Conservation (phyloP, 2,113 vertebrate species). For the Platanista minor region DNA sequence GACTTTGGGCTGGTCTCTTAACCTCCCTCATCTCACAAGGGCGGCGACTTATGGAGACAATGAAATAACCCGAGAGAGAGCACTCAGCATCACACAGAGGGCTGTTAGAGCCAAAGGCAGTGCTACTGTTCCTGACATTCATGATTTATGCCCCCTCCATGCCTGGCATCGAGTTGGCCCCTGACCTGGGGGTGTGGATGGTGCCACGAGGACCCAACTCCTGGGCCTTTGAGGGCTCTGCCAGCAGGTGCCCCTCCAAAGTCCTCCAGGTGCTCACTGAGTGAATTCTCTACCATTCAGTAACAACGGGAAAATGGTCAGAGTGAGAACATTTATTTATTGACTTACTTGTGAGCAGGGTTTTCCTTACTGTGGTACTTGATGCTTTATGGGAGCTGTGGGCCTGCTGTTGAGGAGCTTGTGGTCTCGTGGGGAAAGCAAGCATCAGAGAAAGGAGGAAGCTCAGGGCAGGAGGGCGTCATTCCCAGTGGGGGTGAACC, state of each 20-base stretch:
- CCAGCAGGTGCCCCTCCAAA: not conserved
- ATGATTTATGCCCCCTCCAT: not conserved
- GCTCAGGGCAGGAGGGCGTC: not conserved
- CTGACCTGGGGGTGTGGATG: not conserved
- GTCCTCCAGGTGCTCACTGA: not conserved
- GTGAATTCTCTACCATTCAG: not conserved
- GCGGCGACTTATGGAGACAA: not conserved
- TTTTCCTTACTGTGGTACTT: not conserved
- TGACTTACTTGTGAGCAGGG: not conserved
- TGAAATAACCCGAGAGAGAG: not conserved
- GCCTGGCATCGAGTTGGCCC: not conserved
- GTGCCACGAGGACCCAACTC: not conserved
- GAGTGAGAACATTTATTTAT: not conserved
- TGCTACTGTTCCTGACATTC: not conserved
- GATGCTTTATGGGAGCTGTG: not conserved
- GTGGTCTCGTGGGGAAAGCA: not conserved
- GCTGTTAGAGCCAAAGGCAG: not conserved
- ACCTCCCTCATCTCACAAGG: accelerated
- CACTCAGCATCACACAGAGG: not conserved
- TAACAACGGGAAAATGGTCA: not conserved
- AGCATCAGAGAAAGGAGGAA: not conserved
- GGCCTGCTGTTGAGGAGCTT: not conserved
- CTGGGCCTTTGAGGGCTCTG: not conserved
- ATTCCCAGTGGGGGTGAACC: not conserved
- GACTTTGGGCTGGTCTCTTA: not conserved